These are phyloP conservation scores for Sarcophaga caerulescens DNA, from an alignment of 2,888 invertebrate genomes.

Conservation along the genomic window DNA sequence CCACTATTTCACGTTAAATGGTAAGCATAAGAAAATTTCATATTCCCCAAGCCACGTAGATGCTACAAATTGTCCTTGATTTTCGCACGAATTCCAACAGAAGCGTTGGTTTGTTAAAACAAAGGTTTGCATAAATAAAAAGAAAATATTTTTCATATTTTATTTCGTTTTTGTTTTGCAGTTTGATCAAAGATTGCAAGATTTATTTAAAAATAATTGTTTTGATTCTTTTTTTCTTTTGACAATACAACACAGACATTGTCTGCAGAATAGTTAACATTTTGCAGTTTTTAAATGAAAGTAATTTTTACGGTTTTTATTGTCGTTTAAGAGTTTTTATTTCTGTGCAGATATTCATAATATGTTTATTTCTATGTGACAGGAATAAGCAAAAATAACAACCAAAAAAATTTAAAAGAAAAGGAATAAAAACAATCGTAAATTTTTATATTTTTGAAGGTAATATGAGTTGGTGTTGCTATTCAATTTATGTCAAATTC, in stretches of 20 bases:
- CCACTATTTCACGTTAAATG: neutral
- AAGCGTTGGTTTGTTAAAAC: conserved; percentile 15
- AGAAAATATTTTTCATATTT: neutral
- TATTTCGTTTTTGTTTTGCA: neutral
- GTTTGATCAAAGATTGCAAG: conserved; percentile 35
- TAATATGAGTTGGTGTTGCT: too few species aligned
- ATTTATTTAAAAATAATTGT: conserved; percentile 39
- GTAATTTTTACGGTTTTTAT: neutral
- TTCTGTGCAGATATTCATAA: neutral
- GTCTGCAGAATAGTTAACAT: neutral
- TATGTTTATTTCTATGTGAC: neutral
- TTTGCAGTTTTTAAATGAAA: conserved; percentile 10
- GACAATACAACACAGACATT: neutral
- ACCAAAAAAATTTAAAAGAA: too few species aligned
- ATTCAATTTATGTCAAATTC: too few species aligned
- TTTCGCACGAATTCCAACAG: conserved; percentile 21
- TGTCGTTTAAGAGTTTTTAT: neutral
- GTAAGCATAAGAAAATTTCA: neutral
- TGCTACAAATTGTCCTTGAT: conserved; percentile 31
- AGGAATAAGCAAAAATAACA: too few species aligned
- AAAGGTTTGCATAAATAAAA: conserved; percentile 2
- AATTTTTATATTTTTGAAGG: too few species aligned
- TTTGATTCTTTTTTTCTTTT: neutral
- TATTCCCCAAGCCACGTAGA: neutral
- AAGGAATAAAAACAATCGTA: too few species aligned